Base-by-base conservation (phyloP, 2,797 vertebrate genomes). In the Naso thynnoides region DNA sequence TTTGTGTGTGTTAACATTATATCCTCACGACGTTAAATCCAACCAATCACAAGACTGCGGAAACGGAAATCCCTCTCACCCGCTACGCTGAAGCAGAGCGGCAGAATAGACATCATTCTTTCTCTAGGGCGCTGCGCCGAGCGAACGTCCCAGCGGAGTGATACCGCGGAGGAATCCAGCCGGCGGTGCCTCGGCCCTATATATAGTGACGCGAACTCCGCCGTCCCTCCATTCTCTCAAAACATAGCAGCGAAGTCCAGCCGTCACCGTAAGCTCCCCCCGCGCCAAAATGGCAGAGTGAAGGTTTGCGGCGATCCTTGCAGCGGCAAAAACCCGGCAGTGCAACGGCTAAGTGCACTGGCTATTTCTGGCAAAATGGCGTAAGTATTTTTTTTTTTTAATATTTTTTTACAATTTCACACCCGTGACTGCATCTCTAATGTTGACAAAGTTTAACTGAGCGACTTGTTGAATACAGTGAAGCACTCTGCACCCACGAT, bases 291-390 rank as follows among this genome's bases (percentile, higher is more conserved):
- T 95, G 95, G 94, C 93, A 70, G 62, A 90, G 0, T 95, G 77
- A 90, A 76, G 91, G 93, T 87, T 78, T 65, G 93, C 90, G 83
- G 93, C 91, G 38, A 61, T 29, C 21, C 27, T 77, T 87, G 94
- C 94, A 93, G 88, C 91, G 94, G 95, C 94, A 92, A 89, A 42
- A 88, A 90, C 73, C 78, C 62, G 92, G 93, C 94, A 95, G 94
- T 94, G 93, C 95, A 92, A 65, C 78, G 92, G 93, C 91, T 29
- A 82, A 89, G 69, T 88, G 95, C 94, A 90, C 85, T 89, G 93
- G 92, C 89, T 89, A 69, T 94, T 91, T 93, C 83, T 84, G 89
- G 93, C 93, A 95, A 94, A 90, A 95, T 95, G 95, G 94, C 95
- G 95, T 95, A 95, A 95, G 95, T 95, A 65, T 65, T 70, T 62